These are phyloP conservation scores for Lamprologus ornatipinnis DNA, from an alignment of 2,113 vertebrate species.

Conservation along the genomic window DNA sequence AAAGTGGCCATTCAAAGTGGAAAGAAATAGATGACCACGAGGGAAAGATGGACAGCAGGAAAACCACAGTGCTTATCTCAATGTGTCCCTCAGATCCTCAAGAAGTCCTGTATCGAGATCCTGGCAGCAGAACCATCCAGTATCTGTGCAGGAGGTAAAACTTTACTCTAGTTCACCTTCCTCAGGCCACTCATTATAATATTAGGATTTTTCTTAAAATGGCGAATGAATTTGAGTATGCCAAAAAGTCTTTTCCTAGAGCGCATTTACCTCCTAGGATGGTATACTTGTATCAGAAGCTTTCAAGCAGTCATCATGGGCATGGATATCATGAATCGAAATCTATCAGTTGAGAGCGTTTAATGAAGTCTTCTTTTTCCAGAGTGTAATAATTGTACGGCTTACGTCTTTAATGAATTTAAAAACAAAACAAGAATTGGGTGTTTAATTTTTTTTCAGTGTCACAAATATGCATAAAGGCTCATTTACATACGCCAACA, in stretches of 20 bases:
- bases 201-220: neutral
- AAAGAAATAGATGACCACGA: neutral
- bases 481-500: neutral
- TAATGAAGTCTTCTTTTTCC: neutral
- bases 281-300: neutral
- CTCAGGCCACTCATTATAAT: neutral
- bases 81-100: conserved; percentile 80
- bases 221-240: neutral
- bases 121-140: conserved; percentile 94
- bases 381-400: neutral
- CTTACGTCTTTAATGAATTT: neutral
- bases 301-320: neutral
- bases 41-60: neutral
- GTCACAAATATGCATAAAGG: neutral
- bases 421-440: neutral
- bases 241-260: neutral
- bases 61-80: neutral
- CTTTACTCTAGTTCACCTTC: neutral
- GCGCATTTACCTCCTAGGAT: neutral
- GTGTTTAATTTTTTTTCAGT: neutral
- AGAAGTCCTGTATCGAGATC: conserved; percentile 97
- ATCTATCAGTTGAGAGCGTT: neutral
- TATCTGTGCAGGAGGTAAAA: conserved; percentile 92
- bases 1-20: neutral
- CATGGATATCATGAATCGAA: neutral